Base-by-base conservation (phyloP, 2,113 vertebrate species). In the Manacus vitellinus region DNA sequence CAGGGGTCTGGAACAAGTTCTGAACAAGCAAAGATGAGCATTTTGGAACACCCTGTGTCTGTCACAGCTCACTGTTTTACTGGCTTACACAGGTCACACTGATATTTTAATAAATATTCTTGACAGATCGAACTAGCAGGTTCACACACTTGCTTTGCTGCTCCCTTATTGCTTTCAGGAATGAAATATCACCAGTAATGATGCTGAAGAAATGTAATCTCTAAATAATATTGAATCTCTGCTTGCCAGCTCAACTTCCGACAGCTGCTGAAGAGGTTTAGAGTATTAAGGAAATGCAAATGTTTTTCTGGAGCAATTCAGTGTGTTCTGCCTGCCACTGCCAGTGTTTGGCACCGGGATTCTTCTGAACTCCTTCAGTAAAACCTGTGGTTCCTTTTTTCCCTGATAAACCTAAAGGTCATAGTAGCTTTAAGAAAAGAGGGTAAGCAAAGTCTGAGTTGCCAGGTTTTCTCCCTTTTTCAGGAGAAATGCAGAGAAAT, bases 121-220 rank as follows among this genome's bases (percentile, higher is more conserved):
- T 89, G 54, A 54, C 78, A 91, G 88, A 77, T 74, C 23, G 71
- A 92, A 37, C 41, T 52, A 92, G 52, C 33, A 75, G 56, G 30
- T 56, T 85, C n/a, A 71, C 75, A 30, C 55, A 55, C 80, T 93
- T 92, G 74, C 78, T 66, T 91, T 95, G 78, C 66, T 82, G 71
- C 35, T 89, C 19, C 23, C 21, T 90, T 90, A 58, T 25, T 93
- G 79, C 79, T 92, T 92, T 92, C 65, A 88, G 92, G 68, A 87
- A 67, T 91, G 86, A 90, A 80, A 19, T 83, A 92, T 59, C 72
- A 44, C 67, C 59, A 80, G 62, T 55, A 71, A 10, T 25, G 61
- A 67, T 94, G 72, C 55, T 71, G 47, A 84, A 80, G 65, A 80
- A 77, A 63, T 67, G 43, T 90, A 71, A 43, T 83, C 51, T 66